Base-by-base conservation (phyloP, 2,888 invertebrate genomes). In the Eilema caniola region DNA sequence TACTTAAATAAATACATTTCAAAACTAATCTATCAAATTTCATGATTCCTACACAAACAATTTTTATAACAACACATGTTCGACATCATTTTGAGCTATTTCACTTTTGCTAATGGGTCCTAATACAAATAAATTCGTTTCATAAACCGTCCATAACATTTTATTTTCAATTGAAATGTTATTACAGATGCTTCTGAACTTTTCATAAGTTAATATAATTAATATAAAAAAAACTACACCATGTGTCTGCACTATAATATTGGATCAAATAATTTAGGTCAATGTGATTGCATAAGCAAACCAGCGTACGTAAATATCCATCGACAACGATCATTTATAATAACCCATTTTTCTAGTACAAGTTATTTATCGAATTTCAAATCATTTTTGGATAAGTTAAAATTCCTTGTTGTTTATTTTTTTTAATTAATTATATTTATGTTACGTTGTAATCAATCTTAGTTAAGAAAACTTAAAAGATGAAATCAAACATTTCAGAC, bases 241-340 rank as follows among this genome's bases (percentile, higher is more conserved):
- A 83, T 77, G 70, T 77, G 80, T 76, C 72, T 80, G 77, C 72
- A 79, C 77, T 77, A 70, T 79, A 79, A 77, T 77, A 63, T 73
- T 59, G 69, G 74, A 76, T 73, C 73, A 70, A 67, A 75, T 73
- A 71, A 88, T 88, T 72, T 85, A 81, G 90, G 90, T 88, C 90
- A 90, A 84, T 89, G 88, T 84, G 86, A 88, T 86, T 85, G 83
- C 80, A 83, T 81, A 82, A 84, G 83, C 81, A 84, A 61, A 85
- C 79, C 80, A 80, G 80, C 74, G 53, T 80, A 79, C 82, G 81
- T 82, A 86, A 86, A 88, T 87, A 87, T 84, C 81, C 70, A 73
- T 68, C 76, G 74, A 81, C 73, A 75, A 81, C 85, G 80, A 86
- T 81, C 83, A 81, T 79, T 70, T 76, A 71, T 76, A 28, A 28